Conservation (phyloP, 2,113 vertebrate species). For the Microcebus tavaratra region DNA sequence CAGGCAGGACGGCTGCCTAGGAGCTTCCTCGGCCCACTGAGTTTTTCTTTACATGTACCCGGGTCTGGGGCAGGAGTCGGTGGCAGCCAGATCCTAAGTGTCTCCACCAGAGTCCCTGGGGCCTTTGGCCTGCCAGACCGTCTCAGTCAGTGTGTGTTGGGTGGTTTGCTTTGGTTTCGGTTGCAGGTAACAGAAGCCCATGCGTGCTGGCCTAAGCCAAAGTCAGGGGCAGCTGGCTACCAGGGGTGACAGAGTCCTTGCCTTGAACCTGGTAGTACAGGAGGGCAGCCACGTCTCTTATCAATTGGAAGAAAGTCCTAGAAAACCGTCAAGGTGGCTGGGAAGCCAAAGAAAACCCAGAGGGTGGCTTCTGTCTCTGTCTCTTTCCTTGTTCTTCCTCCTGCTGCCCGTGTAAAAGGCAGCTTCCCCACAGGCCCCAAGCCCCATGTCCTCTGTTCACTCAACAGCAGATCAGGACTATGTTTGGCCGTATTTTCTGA, state of each 20-base stretch:
- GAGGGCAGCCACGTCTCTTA: neutral
- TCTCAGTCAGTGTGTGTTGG: neutral
- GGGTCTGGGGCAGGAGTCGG: neutral
- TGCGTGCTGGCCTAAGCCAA: neutral
- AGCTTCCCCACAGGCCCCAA: neutral
- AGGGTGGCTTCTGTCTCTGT: neutral
- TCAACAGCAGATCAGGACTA: too few relatives aligned
- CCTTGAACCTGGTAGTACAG: neutral
- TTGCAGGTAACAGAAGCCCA: neutral
- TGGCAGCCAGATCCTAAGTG: neutral
- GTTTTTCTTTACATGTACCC: accelerated
- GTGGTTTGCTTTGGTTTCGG: neutral
- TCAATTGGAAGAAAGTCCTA: neutral
- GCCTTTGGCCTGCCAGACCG: neutral
- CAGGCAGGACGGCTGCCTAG: accelerated
- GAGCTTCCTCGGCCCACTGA: accelerated
- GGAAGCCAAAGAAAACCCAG: neutral
- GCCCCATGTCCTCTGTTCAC: neutral
- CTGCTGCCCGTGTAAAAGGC: neutral
- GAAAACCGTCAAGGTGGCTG: neutral
- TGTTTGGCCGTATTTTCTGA: neutral
- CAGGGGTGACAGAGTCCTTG: neutral
- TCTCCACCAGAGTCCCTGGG: neutral
- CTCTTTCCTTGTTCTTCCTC: too few relatives aligned
- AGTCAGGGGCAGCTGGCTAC: accelerated